These are phyloP conservation scores for Thalassaphorura encarpata DNA, from an alignment of 1,140 invertebrate species.

Conservation along the genomic window DNA sequence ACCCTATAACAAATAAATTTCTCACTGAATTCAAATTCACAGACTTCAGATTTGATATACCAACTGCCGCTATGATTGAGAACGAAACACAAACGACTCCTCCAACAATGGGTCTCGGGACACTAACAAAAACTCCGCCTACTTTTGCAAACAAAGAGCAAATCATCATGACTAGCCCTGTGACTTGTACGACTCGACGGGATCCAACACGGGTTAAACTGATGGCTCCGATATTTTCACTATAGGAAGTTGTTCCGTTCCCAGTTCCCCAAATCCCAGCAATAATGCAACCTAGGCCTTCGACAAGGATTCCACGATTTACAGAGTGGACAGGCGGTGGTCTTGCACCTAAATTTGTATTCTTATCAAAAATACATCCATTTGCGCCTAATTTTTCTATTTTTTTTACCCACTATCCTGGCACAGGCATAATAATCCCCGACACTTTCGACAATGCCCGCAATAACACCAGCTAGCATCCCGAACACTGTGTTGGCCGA, in stretches of 20 bases:
- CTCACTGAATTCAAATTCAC: conserved; percentile 66
- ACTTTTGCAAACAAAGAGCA: conserved; percentile 72
- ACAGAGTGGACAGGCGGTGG: conserved; percentile 36
- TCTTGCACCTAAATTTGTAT: conserved; percentile 2
- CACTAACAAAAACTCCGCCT: conserved; percentile 73
- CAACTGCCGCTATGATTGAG: conserved; percentile 51
- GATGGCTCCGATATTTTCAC: conserved; percentile 75
- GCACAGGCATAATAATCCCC: conserved; percentile 80
- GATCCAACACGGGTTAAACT: conserved; percentile 16
- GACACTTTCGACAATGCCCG: conserved; percentile 73
- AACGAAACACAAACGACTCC: conserved; percentile 10
- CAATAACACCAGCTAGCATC: conserved; percentile 70
- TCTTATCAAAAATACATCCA: not conserved
- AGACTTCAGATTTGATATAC: conserved; percentile 54
- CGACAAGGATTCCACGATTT: conserved; percentile 70
- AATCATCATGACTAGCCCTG: conserved; percentile 62
- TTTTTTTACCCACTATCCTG: conserved; percentile 54
- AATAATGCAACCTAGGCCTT: conserved; percentile 70
- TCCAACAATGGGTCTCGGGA: conserved; percentile 55
- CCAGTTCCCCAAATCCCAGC: conserved; percentile 54
- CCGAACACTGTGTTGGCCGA: conserved; percentile 63
- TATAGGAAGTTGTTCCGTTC: conserved; percentile 59
- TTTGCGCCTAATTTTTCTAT: not conserved
- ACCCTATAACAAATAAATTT: conserved; percentile 75
- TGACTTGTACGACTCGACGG: conserved; percentile 59